These are phyloP conservation scores for Ceratina australensis DNA, from an alignment of 1,140 invertebrate species.

Conservation along the genomic window DNA sequence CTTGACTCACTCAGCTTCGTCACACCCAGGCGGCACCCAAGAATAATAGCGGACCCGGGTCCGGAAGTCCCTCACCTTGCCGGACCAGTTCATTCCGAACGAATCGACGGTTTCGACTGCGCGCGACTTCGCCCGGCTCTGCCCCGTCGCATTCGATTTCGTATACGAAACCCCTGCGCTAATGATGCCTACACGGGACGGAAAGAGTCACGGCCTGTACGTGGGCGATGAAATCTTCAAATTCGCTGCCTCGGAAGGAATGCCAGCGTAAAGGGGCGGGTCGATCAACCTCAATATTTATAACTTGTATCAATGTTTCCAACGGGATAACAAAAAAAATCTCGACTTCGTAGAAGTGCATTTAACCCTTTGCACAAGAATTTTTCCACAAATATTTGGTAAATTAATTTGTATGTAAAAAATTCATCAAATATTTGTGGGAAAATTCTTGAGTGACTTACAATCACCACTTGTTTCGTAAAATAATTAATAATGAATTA, in stretches of 20 bases:
- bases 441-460: too few species aligned
- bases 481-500: too few species aligned
- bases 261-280: conserved; percentile 52
- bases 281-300: conserved; percentile 77
- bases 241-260: conserved; percentile 60
- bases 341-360: too few species aligned
- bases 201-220: conserved; percentile 56
- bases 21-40: conserved; percentile 71
- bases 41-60: conserved; percentile 69
- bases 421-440: too few species aligned
- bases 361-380: too few species aligned
- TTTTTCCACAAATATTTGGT: too few species aligned
- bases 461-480: too few species aligned
- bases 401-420: too few species aligned
- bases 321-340: conserved; percentile 4
- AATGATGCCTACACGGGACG: conserved; percentile 74
- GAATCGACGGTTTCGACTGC: conserved; percentile 66
- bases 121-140: conserved; percentile 13
- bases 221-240: conserved; percentile 75
- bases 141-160: conserved; percentile 35
- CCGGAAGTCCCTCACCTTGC: conserved; percentile 71
- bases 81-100: conserved; percentile 51
- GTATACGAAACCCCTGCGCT: conserved; percentile 60
- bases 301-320: conserved; percentile 58
- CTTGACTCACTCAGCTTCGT: conserved; percentile 48